phyloP scores from a whole-genome alignment of 2,888 invertebrate genomes.

The Dynastes grantii region DNA sequence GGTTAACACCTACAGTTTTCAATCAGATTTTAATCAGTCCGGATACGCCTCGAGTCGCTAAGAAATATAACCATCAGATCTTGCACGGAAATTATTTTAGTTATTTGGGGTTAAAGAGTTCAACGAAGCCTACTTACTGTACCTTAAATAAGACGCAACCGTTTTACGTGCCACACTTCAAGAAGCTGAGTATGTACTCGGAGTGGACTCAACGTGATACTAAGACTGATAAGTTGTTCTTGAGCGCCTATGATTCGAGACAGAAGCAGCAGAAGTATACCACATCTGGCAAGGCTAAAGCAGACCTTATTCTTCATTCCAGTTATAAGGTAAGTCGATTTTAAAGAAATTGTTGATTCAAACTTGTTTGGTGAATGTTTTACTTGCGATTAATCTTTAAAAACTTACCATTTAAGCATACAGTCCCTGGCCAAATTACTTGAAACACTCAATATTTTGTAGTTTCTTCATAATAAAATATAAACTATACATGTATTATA shows the following conservation, averaged over 20 bases:
- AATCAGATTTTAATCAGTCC: constrained; percentile 90
- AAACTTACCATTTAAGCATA: no score
- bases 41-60: constrained; percentile 91
- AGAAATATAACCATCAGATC: constrained; percentile 91
- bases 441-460: no score
- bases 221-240: constrained; percentile 68
- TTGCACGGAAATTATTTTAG: constrained; percentile 94
- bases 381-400: no score
- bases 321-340: constrained; percentile 68
- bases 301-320: constrained; percentile 68
- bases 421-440: no score
- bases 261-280: constrained; percentile 78
- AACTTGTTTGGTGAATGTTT: background rate
- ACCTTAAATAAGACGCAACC: constrained; percentile 95
- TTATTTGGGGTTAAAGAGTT: constrained; percentile 91
- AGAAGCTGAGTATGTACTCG: constrained; percentile 96
- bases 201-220: constrained; percentile 81
- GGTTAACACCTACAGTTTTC: constrained; percentile 86
- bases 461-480: no score
- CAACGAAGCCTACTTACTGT: constrained; percentile 93
- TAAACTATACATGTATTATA: no score
- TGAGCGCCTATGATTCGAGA: constrained; percentile 81
- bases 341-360: background rate
- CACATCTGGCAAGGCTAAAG: constrained; percentile 73
- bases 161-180: constrained; percentile 92